Base-by-base conservation (phyloP, 2,797 vertebrate genomes). In the Crocidura indochinensis region DNA sequence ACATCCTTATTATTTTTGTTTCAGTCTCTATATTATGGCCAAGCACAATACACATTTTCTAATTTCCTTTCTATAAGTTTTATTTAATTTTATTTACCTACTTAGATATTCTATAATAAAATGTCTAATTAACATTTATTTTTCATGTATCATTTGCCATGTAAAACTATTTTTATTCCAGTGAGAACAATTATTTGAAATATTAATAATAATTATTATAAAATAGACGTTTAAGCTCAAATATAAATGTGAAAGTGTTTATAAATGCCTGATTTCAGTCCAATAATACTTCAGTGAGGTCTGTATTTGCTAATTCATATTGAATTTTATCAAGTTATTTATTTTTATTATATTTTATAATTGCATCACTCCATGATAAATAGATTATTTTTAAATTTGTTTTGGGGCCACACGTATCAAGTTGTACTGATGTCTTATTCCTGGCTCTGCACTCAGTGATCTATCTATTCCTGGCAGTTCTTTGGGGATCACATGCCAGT, bases 261-360 rank as follows among this genome's bases (percentile, higher is more conserved):
- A 12, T 29, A 68, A 60, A 11, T 80, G 7, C 14, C 47, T 80
- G 19, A 60, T 2, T 38, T 24, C 24, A 64, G 15, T 46, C 1
- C 31, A 29, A 69, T 24, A 64, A 47, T 17, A 6, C 26, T 68
- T 17, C 17, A 74, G 31, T 69, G 17, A 31, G 11, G 8, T 1
- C 46, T 84, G 2, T 51, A 24, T 64, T 46, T 74, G 44, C 6
- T 67, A 56, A 67, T 38, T 26, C 8, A 1, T 51, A 62, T 73
- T 49, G 83, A 8, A 62, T 19, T 29, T 82, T 38, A 84, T 20
- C 24, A 44, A 60, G 1, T 10, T 31, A 65, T n/a, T 76, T 46
- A 11, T 68, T 91, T 75, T 74, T 17, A 87, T 62, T 75, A 2
- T 74, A 51, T 88, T 84, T 84, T 46, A 83, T 3, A 75, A 81